Conservation (phyloP, 2,797 vertebrate genomes). For the Myotis pilosus region DNA sequence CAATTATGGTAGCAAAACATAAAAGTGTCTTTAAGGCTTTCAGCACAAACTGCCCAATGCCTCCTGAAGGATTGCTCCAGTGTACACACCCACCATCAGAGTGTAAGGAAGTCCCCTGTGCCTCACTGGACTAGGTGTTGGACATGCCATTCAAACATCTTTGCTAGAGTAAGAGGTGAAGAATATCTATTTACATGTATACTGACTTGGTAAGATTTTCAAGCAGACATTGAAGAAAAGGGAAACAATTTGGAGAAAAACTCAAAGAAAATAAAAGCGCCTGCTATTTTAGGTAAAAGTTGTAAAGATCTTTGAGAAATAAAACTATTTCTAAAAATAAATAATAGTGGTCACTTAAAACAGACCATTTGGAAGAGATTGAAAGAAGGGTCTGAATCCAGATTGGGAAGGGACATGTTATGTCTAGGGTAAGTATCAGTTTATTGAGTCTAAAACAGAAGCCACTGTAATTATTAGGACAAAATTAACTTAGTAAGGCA, state of each 20-base stretch:
- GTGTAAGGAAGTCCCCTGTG: not conserved
- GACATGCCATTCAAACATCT: not conserved
- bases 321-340: not conserved
- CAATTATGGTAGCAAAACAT: not conserved
- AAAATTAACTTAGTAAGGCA: not conserved
- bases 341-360: not conserved
- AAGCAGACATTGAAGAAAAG: not conserved
- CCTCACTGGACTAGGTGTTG: not conserved
- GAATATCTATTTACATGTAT: not conserved
- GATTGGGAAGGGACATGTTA: not conserved
- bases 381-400: not conserved
- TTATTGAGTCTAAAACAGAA: not conserved
- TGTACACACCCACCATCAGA: not conserved
- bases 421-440: not conserved
- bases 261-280: not conserved
- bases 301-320: not conserved
- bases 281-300: not conserved
- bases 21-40: not conserved
- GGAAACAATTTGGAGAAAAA: not conserved
- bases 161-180: not conserved
- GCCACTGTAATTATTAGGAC: not conserved
- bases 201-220: not conserved
- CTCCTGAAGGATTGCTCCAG: not conserved
- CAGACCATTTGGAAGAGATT: not conserved
- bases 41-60: not conserved